These are phyloP conservation scores for Drosophila paranaensis DNA, from an alignment of 2,888 invertebrate species.

Conservation along the genomic window DNA sequence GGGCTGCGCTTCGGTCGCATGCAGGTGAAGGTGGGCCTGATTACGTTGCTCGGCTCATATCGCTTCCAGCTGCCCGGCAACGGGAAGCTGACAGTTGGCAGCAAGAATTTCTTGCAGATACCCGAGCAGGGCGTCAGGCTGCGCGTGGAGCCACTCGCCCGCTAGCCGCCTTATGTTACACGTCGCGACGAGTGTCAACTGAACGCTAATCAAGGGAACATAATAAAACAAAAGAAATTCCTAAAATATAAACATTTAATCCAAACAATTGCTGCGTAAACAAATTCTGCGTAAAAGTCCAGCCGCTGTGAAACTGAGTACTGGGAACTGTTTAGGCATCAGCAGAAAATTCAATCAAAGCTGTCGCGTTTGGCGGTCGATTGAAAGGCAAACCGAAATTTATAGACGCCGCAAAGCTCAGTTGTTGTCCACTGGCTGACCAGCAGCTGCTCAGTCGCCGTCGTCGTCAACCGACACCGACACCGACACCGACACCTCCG, in stretches of 20 bases:
- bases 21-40: conserved; percentile 78
- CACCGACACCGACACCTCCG: conserved; percentile 50
- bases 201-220: neutral
- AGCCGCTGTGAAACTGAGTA: conserved; percentile 6
- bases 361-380: conserved; percentile 58
- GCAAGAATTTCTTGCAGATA: conserved; percentile 32
- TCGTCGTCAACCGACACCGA: conserved; percentile 45
- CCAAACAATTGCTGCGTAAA: conserved; percentile 18
- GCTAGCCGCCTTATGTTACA: conserved; percentile 14
- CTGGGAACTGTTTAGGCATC: conserved; percentile 31
- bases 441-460: conserved; percentile 15
- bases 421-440: conserved; percentile 7
- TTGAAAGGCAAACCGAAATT: conserved; percentile 73
- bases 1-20: conserved; percentile 79
- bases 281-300: conserved; percentile 18
- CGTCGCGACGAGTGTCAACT: conserved; percentile 59
- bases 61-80: conserved; percentile 26
- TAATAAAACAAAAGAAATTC: neutral
- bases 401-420: conserved; percentile 56
- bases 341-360: conserved; percentile 61
- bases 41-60: conserved; percentile 55
- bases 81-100: conserved; percentile 50
- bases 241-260: conserved; percentile 1
- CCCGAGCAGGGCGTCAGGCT: conserved; percentile 59
- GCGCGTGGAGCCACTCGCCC: conserved; percentile 43